phyloP scores from a whole-genome alignment of 2,797 vertebrate genomes.

The Poeciliopsis gracilis region DNA sequence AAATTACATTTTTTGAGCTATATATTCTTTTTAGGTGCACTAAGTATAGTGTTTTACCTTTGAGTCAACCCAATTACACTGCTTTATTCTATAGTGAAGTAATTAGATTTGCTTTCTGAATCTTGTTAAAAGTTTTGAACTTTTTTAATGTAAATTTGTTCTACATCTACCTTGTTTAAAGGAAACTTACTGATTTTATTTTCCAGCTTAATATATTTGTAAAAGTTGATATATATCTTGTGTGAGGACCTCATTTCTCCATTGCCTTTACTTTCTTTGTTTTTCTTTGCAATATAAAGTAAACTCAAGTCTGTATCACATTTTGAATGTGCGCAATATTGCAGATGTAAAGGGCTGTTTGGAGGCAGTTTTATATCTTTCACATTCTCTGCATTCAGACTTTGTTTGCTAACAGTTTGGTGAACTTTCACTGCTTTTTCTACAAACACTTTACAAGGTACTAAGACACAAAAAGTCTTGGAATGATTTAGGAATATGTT shows the following conservation, averaged over 20 bases:
- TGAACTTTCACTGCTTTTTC: neutral
- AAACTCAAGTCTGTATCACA: neutral
- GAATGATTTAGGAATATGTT: neutral
- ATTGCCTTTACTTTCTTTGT: neutral
- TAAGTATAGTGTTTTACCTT: neutral
- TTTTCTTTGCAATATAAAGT: neutral
- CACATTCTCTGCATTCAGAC: neutral
- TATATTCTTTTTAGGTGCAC: neutral
- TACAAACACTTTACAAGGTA: neutral
- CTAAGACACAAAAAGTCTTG: neutral
- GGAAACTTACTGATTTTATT: neutral
- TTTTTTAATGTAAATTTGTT: neutral
- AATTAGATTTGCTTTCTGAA: neutral
- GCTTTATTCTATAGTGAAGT: neutral
- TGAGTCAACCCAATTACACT: neutral
- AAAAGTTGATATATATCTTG: neutral
- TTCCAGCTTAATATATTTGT: neutral
- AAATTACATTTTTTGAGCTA: neutral
- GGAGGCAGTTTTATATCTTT: neutral
- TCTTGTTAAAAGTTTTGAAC: constrained; percentile 5
- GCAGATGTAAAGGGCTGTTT: neutral
- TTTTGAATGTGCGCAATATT: neutral
- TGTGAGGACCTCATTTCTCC: neutral
- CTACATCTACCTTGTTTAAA: neutral
- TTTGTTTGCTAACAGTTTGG: neutral